Conservation (phyloP, 2,113 vertebrate species). For the Ailuropoda melanoleuca region DNA sequence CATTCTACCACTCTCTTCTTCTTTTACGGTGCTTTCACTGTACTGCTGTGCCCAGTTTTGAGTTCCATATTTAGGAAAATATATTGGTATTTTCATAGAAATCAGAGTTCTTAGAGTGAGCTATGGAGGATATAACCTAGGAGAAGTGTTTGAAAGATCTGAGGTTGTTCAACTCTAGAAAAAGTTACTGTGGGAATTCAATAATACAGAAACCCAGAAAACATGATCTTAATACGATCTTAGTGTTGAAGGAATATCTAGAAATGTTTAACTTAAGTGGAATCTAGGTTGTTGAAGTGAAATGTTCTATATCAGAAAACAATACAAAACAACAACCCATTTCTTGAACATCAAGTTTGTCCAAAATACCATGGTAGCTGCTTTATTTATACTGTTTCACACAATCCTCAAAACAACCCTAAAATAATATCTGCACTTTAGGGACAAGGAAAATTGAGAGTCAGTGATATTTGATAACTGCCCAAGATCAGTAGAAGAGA, state of each 20-base stretch:
- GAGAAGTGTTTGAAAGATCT: neutral
- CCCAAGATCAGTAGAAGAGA: neutral
- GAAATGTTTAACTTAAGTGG: neutral
- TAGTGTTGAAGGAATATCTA: neutral
- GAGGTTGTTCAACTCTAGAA: neutral
- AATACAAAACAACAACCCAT: neutral
- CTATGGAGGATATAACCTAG: neutral
- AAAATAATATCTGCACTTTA: neutral
- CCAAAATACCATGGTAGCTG: neutral
- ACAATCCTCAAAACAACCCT: neutral
- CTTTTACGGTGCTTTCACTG: neutral
- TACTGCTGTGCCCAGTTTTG: neutral
- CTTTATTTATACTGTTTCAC: neutral
- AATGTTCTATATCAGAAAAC: neutral
- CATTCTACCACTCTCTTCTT: neutral
- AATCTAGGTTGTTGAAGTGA: neutral
- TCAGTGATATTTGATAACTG: neutral
- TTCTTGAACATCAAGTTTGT: neutral
- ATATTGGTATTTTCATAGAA: neutral
- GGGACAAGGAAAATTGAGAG: neutral
- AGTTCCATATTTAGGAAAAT: neutral
- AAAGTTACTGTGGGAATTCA: constrained; percentile 9
- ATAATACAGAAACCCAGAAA: neutral
- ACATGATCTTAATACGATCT: neutral
- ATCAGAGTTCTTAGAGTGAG: neutral